Conservation (phyloP, 2,113 vertebrate species). For the Neofelis nebulosa region DNA sequence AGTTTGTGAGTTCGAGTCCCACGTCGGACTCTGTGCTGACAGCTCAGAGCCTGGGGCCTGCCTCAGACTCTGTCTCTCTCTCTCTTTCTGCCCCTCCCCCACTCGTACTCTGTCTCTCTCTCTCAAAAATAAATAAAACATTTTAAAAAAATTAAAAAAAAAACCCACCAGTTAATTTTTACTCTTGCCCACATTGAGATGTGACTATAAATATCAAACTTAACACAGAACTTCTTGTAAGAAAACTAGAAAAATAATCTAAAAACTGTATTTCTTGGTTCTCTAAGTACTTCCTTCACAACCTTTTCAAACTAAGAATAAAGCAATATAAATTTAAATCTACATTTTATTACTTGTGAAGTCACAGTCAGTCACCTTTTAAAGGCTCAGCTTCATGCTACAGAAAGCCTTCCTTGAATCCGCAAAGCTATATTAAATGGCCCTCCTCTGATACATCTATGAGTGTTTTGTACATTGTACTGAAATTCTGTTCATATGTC, state of each 20-base stretch:
- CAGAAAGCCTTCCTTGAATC: neutral
- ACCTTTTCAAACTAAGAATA: neutral
- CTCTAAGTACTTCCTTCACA: neutral
- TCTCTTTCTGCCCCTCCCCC: too few species aligned
- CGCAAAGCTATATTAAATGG: neutral
- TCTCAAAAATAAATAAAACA: neutral
- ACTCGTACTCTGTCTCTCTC: too few species aligned
- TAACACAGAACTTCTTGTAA: neutral
- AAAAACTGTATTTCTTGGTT: neutral
- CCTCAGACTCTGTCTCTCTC: too few species aligned
- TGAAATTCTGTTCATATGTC: neutral
- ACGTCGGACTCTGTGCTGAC: too few species aligned
- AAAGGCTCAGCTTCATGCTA: neutral
- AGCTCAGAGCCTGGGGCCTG: too few species aligned
- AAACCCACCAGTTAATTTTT: neutral
- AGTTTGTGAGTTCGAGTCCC: too few species aligned
- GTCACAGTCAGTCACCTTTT: neutral
- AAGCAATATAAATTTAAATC: neutral
- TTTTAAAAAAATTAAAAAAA: neutral
- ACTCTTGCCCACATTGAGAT: neutral
- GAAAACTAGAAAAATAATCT: conserved; percentile 28
- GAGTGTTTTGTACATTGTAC: neutral
- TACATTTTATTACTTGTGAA: neutral
- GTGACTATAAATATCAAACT: neutral
- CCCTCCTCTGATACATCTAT: neutral